Evolutionary conservation across 35 echinoderm and acorn worm species (phyloP).

Genomic region (Ophioderma brevispina): DNA sequence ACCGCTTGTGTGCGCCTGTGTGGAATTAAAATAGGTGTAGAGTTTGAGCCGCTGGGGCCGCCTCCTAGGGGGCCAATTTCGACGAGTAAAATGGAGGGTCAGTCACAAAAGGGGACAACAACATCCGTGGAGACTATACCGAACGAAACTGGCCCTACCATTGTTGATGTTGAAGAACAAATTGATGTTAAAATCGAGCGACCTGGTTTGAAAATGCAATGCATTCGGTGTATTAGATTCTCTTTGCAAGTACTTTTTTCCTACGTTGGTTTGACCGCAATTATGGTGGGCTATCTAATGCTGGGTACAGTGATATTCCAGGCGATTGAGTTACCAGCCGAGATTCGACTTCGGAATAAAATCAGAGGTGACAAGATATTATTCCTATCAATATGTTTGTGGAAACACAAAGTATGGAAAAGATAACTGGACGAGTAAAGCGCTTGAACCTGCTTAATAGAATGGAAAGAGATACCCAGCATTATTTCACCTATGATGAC

Average conservation of each 20-base stretch:
- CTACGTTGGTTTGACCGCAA: slow-evolving; percentile 88
- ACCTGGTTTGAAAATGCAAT: slow-evolving; percentile 42
- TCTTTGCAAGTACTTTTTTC: slow-evolving; percentile 92
- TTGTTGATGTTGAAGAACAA: not conserved
- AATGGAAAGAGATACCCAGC: slow-evolving; percentile 26
- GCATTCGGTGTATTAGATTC: slow-evolving; percentile 65
- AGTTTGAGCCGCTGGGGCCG: too few relatives aligned
- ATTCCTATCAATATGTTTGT: slow-evolving; percentile 55
- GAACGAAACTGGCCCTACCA: not conserved
- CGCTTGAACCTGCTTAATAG: slow-evolving; percentile 46
- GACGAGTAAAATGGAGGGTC: too few relatives aligned
- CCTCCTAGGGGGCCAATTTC: too few relatives aligned
- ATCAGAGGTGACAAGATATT: slow-evolving; percentile 32
- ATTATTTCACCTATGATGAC: slow-evolving; percentile 52
- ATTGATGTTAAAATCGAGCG: not conserved
- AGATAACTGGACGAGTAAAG: slow-evolving; percentile 63
- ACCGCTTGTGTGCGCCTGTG: too few relatives aligned
- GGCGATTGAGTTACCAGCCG: slow-evolving; percentile 68
- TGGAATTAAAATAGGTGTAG: too few relatives aligned
- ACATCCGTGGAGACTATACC: not conserved
- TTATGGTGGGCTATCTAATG: slow-evolving; percentile 84
- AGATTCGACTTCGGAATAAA: slow-evolving; percentile 33
- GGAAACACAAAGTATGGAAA: not conserved
- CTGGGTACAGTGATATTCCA: slow-evolving; percentile 78
- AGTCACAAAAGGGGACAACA: too few relatives aligned